A percentile compares a stretch with the other conserved stretches of the same genome.
Conservation (phyloP, 2,113 vertebrate species). For the Oreochromis tanganicae region DNA sequence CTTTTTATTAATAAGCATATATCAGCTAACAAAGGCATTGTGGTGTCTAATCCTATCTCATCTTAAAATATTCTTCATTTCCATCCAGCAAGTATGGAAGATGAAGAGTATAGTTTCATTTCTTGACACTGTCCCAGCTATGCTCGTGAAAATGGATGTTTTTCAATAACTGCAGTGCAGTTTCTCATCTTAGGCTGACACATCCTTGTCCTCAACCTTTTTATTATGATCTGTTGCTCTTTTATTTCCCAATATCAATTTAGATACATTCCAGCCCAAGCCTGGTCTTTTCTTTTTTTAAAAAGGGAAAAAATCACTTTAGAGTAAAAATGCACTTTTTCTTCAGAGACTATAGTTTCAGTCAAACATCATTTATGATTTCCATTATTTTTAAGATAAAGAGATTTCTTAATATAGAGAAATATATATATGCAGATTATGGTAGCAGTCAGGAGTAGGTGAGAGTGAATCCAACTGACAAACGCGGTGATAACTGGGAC, state of each 20-base stretch:
- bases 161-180: neutral
- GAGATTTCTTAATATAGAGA: neutral
- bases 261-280: neutral
- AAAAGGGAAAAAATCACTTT: neutral
- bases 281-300: neutral
- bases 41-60: neutral
- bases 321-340: neutral
- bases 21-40: neutral
- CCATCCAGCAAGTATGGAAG: neutral
- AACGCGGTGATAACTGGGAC: rapidly evolving
- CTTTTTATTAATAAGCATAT: neutral
- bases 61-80: neutral
- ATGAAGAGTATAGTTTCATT: neutral
- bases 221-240: neutral
- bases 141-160: rapidly evolving
- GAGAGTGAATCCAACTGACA: neutral
- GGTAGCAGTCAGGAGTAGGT: neutral
- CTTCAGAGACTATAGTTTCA: neutral
- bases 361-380: neutral
- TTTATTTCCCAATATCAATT: neutral
- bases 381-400: neutral
- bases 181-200: neutral
- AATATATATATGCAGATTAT: neutral
- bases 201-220: neutral
- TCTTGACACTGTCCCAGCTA: neutral